Base-by-base conservation (phyloP, 1,140 invertebrate genomes). In the Drosophila auraria region DNA sequence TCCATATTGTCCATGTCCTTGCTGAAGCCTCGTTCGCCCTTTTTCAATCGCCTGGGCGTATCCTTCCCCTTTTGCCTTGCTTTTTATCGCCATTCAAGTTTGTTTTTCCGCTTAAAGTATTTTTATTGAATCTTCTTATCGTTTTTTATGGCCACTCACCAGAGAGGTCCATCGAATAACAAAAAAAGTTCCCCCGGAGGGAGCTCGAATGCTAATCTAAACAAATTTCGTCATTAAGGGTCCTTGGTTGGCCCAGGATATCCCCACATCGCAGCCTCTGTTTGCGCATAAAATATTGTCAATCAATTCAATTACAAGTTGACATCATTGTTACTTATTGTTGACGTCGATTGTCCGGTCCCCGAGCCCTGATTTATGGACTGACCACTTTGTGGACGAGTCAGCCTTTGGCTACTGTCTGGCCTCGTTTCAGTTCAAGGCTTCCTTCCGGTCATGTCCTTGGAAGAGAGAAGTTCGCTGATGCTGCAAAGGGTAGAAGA, bases 271-370 rank as follows among this genome's bases (percentile, higher is more conserved):
- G 25, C 36, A 27, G 20, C 36, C 47, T 71, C 76, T 58, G 68
- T 62, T 83, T 80, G 33, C 78, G 64, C 65, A 87, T 89, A 92
- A 92, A 92, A 92, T 92, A 92, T 92, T 92, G 91, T 92, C 91
- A 91, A 92, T 92, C 91, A 92, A 92, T 92, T 92, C 91, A 92
- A 92, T 92, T 92, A 92, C 81, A 91, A 87, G 90, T 84, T 92
- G 90, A 84, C 90, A 92, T 83, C 90, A 87, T 90, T 86, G 86
- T 90, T 90, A 89, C 86, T 89, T 89, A 89, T 90, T 89, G 86
- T 90, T 89, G 84, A 89, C 86, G 86, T 90, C 84, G 75, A 89
- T 89, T 90, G 86, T 84, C 56, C 81, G 53, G 57, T 38, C 30
- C 38, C 38, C 47, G 44, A 40, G 50, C 33, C 53, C 63, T 78